A percentile compares a stretch with the other conserved stretches of the same genome.
phyloP scores from a whole-genome alignment of 1,140 invertebrate species.

The Brachystomella parvula region DNA sequence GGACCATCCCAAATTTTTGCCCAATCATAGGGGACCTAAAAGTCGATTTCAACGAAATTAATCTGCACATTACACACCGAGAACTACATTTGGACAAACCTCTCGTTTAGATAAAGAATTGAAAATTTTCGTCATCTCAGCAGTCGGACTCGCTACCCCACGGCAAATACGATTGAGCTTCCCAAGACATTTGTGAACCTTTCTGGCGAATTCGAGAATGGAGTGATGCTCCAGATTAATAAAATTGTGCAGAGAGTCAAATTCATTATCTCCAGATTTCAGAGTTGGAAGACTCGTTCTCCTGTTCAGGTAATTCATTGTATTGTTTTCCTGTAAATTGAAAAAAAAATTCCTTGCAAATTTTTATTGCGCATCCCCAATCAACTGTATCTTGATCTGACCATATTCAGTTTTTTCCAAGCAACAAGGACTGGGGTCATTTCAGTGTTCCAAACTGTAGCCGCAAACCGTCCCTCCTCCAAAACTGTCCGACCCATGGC shows the following conservation, averaged over 20 bases:
- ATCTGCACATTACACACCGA: conserved; percentile 22
- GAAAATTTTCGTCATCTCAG: conserved; percentile 49
- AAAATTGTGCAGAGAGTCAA: conserved; percentile 48
- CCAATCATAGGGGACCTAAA: conserved; percentile 67
- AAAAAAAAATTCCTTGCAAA: conserved; percentile 6
- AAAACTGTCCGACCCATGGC: conserved; percentile 21
- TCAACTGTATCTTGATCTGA: conserved; percentile 42
- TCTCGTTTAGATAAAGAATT: conserved; percentile 52
- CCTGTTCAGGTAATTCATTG: conserved; percentile 36
- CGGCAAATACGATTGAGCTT: conserved; percentile 56
- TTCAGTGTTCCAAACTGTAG: conserved; percentile 51
- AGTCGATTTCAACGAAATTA: conserved; percentile 38
- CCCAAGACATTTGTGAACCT: conserved; percentile 52
- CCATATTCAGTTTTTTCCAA: conserved; percentile 71
- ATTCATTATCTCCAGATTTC: conserved; percentile 39
- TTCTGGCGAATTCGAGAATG: conserved; percentile 46
- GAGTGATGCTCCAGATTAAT: conserved; percentile 51
- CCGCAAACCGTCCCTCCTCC: conserved; percentile 41
- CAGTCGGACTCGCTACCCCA: conserved; percentile 49
- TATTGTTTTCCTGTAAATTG: conserved; percentile 19
- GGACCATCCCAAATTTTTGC: conserved; percentile 68
- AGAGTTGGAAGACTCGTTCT: conserved; percentile 40
- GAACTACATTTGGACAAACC: conserved; percentile 42
- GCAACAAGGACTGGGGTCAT: conserved; percentile 59
- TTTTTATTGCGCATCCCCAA: background rate